Percentiles rank a stretch among this genome's conserved stretches.
phyloP scores from a whole-genome alignment of 2,888 invertebrate species.

The Smittia aterrima region DNA sequence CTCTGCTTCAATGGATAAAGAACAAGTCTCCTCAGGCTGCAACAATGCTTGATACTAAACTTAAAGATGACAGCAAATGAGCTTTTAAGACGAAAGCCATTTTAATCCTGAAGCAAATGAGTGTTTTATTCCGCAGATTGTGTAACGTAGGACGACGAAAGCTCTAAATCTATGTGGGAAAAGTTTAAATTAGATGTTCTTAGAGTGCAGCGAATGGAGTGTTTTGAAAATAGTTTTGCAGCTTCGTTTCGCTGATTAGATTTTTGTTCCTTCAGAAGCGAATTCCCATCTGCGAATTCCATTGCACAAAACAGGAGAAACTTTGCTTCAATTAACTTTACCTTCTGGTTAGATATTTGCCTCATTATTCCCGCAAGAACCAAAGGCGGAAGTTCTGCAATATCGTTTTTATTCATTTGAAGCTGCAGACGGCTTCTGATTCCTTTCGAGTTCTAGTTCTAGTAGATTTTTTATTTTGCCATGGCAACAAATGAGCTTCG shows the following conservation, averaged over 20 bases:
- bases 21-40: constrained; percentile 15
- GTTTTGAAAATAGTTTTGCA: not conserved
- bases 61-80: not conserved
- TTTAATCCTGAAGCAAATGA: not conserved
- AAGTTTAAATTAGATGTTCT: not conserved
- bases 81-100: not conserved
- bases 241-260: not conserved
- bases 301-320: too few species aligned
- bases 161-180: not conserved
- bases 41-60: constrained; percentile 14
- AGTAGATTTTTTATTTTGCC: too few species aligned
- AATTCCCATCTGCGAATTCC: too few species aligned
- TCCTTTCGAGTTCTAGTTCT: too few species aligned
- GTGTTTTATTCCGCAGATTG: not conserved
- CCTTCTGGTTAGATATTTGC: not conserved
- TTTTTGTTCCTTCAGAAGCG: not conserved
- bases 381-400: not conserved
- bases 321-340: too few species aligned
- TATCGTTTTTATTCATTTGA: not conserved
- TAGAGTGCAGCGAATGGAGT: not conserved
- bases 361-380: not conserved
- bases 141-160: not conserved
- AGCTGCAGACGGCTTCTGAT: not conserved
- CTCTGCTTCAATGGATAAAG: constrained; percentile 5
- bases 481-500: not conserved